A percentile compares a stretch with the other conserved stretches of the same genome.
phyloP scores from a whole-genome alignment of 1,140 invertebrate species.

The Sarcophaga bullata region DNA sequence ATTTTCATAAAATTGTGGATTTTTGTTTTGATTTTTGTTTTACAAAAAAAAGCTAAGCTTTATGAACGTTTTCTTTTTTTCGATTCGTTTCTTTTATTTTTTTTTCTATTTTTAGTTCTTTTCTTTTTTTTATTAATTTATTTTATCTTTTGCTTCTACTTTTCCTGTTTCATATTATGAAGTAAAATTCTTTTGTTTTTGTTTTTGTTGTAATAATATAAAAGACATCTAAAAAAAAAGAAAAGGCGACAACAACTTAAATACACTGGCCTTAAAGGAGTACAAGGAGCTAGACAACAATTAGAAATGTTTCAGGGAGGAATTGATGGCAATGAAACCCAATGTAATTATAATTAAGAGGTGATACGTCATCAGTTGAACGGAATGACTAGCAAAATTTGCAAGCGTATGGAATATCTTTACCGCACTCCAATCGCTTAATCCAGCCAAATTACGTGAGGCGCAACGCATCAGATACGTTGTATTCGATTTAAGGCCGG shows the following conservation, averaged over 20 bases:
- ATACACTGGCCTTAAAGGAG: background rate
- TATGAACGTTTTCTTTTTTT: background rate
- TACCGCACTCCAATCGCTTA: conserved; percentile 63
- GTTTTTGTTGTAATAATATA: background rate
- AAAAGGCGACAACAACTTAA: conserved; percentile 26
- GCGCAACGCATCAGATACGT: conserved; percentile 64
- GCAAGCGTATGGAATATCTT: conserved; percentile 55
- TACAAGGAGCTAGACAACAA: background rate
- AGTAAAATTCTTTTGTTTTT: background rate
- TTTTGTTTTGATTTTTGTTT: background rate
- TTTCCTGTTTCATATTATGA: background rate
- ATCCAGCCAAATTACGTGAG: conserved; percentile 64
- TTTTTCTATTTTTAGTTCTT: background rate
- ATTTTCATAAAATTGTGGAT: background rate
- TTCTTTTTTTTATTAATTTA: background rate
- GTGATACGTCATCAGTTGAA: conserved; percentile 11
- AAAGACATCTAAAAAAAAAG: background rate
- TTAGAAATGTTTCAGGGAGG: conserved; percentile 12
- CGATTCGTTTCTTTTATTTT: background rate
- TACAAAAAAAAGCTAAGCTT: conserved; percentile 3
- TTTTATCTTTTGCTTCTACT: background rate
- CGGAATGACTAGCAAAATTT: conserved; percentile 39
- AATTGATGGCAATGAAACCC: conserved; percentile 8
- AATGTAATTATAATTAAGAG: conserved; percentile 1
- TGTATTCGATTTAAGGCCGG: conserved; percentile 59